A percentile compares a stretch with the other conserved stretches of the same genome.
phyloP scores from a whole-genome alignment of 2,888 invertebrate species.

The Buathra laborator region DNA sequence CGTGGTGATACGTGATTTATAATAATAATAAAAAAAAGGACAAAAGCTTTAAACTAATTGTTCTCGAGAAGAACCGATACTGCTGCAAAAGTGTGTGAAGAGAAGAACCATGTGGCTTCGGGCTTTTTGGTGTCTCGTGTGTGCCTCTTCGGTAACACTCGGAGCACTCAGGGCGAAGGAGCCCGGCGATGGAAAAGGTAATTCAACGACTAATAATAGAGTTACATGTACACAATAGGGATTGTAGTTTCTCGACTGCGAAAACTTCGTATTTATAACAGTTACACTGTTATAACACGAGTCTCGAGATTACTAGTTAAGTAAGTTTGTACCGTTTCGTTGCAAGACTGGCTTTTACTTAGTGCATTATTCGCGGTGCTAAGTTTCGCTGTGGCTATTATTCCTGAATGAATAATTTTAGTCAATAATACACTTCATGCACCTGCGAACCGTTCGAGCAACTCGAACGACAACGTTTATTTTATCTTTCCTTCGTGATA shows the following conservation, averaged over 20 bases:
- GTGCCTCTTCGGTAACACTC: constrained; percentile 79
- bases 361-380: constrained; percentile 46
- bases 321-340: constrained; percentile 45
- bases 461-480: background rate
- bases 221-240: constrained; percentile 22
- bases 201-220: constrained; percentile 61
- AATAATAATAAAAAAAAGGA: constrained; percentile 18
- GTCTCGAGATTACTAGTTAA: constrained; percentile 42
- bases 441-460: background rate
- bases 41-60: background rate
- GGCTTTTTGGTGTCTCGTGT: constrained; percentile 81
- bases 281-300: constrained; percentile 9
- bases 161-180: constrained; percentile 82
- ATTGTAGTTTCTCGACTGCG: constrained; percentile 20
- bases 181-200: constrained; percentile 83
- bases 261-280: constrained; percentile 57
- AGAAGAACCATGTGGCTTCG: constrained; percentile 78
- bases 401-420: constrained; percentile 47
- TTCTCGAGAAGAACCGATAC: constrained; percentile 10
- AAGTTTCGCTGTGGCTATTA: constrained; percentile 41
- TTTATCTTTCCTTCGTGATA: background rate
- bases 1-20: constrained; percentile 1
- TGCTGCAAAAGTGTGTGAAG: constrained; percentile 30
- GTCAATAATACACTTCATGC: constrained; percentile 9
- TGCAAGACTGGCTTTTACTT: constrained; percentile 18